A percentile compares a stretch with the other conserved stretches of the same genome.
Evolutionary conservation across 2,797 vertebrate genomes (phyloP).

Genomic region (Coreius guichenoti): DNA sequence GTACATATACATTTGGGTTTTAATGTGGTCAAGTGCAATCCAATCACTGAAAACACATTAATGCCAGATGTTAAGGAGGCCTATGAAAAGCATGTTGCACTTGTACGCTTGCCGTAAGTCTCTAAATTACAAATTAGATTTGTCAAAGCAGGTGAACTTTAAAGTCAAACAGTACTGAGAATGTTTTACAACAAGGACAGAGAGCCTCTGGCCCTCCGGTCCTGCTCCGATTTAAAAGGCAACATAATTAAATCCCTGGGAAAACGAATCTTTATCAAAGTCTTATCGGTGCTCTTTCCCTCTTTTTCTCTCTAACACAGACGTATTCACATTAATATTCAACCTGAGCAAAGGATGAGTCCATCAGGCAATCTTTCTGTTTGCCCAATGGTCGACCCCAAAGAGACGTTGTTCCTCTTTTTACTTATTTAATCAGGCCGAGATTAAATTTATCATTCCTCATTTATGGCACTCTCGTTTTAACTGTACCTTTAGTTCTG

Average conservation of each 20-base stretch:
- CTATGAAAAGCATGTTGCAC: conserved; percentile 16
- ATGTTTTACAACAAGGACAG: conserved; percentile 54
- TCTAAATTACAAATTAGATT: conserved; percentile 25
- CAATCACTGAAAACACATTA: background rate
- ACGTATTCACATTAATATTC: conserved; percentile 58
- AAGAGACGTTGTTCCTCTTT: conserved; percentile 43
- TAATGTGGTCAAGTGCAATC: background rate
- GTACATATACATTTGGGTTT: background rate
- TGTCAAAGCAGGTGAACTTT: conserved; percentile 29
- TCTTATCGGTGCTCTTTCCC: conserved; percentile 55
- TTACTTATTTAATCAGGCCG: conserved; percentile 64
- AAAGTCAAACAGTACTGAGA: conserved; percentile 31
- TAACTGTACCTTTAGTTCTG: conserved; percentile 60
- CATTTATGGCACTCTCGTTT: conserved; percentile 55
- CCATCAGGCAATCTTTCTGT: conserved; percentile 56
- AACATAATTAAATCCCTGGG: conserved; percentile 62
- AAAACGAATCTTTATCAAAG: conserved; percentile 61
- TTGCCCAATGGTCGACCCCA: conserved; percentile 49
- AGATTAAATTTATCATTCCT: conserved; percentile 67
- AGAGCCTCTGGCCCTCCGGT: conserved; percentile 43
- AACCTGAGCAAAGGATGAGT: conserved; percentile 45
- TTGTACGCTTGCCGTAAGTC: background rate
- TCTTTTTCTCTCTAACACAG: conserved; percentile 24
- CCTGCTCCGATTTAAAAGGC: conserved; percentile 54
- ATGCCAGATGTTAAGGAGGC: background rate